Evolutionary conservation across 2,888 invertebrate species (phyloP), one percentile per base, ranked within the genome.

Genomic region (Meteorus cinctellus): DNA sequence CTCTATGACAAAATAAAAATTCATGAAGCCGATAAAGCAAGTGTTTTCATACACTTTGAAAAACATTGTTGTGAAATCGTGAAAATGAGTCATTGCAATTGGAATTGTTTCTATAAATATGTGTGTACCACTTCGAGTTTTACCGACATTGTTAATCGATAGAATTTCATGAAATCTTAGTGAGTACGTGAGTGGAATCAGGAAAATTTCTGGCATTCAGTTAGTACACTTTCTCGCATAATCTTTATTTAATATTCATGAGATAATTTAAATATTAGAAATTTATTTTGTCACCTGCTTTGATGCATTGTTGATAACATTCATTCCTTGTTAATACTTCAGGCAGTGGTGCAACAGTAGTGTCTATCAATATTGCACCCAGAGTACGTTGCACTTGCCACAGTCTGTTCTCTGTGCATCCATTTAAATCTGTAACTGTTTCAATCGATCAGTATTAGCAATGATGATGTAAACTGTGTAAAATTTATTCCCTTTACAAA

Each of bases 371-470:
- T 81, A 94, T 93, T 82, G 94, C 94, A 14, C 96, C 95, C 12
- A 95, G 94, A 71, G 94, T 94, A 82, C 93, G 92, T 85, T 96
- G 96, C 70, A 96, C 90, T 36, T 93, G 92, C 96, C 96, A 97
- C 83, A 93, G 92, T 76, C 93, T 93, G 10, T 90, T 88, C 68
- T 74, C 72, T 14, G 91, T 90, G 86, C 95, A 95, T 62, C 82
- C 86, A 34, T 85, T 82, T 63, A 92, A 92, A 82, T 92, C 92
- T 93, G 41, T 12, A 77, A 63, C 77, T 67, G 60, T 55, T 41
- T 55, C 48, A 31, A 51, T 36, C 59, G 62, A 74, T 76, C 67
- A 75, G 36, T 41, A 69, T 24, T 19, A 36, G 41, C 31, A 63
- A 24, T 24, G 24, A 24, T 24, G 24, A 24, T 24, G 24, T 24